Evolutionary conservation across 2,113 vertebrate species (phyloP).

Genomic region (Pseudopodoces humilis): DNA sequence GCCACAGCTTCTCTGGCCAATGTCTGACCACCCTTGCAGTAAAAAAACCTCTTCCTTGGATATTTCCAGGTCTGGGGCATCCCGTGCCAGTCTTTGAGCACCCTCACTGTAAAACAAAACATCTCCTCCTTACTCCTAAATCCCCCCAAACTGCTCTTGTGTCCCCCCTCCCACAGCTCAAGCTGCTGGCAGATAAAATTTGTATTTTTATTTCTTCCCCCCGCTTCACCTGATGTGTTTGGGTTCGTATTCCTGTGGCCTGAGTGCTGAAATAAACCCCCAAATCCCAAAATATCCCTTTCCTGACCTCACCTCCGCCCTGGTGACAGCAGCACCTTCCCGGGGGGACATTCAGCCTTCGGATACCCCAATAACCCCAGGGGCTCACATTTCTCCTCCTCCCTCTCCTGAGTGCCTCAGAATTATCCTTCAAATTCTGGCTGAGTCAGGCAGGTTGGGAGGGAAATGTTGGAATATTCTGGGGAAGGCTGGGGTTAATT

Average conservation of each 20-base stretch:
- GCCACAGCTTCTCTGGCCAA: neutral
- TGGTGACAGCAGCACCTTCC: neutral
- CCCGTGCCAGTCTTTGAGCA: neutral
- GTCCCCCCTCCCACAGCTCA: neutral
- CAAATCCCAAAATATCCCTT: neutral
- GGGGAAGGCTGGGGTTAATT: constrained; percentile 55
- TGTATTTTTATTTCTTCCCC: neutral
- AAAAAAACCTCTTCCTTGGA: neutral
- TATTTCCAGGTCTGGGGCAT: neutral
- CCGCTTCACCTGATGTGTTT: neutral
- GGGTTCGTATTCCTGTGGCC: neutral
- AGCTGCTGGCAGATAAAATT: neutral
- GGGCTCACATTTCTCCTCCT: neutral
- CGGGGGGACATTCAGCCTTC: fast-evolving
- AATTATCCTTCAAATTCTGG: neutral
- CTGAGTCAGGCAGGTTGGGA: constrained; percentile 48
- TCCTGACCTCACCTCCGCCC: neutral
- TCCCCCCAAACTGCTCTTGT: neutral
- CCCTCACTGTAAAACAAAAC: neutral
- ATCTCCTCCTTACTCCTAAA: neutral
- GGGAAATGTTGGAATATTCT: constrained; percentile 57
- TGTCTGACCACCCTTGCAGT: neutral
- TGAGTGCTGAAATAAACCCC: neutral
- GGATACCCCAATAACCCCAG: fast-evolving
- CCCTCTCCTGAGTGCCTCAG: neutral